Percentiles rank a stretch among this genome's conserved stretches.
Conservation (phyloP, 2,888 invertebrate species). For the Metellina segmentata region DNA sequence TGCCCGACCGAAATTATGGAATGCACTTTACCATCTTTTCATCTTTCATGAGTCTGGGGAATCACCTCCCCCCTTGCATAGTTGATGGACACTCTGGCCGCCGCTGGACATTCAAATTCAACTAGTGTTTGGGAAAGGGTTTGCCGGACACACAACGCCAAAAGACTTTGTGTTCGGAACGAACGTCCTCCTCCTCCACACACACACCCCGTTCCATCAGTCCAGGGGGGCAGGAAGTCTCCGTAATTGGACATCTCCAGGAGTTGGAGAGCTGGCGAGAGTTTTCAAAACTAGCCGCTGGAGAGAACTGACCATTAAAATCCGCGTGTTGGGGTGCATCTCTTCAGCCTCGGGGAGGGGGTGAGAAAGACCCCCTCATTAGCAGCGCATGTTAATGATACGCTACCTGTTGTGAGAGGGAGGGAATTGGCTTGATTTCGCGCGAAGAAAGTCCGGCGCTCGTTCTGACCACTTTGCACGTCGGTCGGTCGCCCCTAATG, state of each 20-base stretch:
- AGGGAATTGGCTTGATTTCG: slow-evolving; percentile 62
- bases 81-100: slow-evolving; percentile 10
- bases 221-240: background rate
- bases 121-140: background rate
- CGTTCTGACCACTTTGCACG: slow-evolving; percentile 56
- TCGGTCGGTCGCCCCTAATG: slow-evolving; percentile 37
- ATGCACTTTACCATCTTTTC: slow-evolving; percentile 21
- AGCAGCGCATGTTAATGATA: slow-evolving; percentile 51
- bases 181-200: background rate
- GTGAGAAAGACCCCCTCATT: slow-evolving; percentile 7
- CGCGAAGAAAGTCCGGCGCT: slow-evolving; percentile 45
- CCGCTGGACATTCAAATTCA: slow-evolving; percentile 49
- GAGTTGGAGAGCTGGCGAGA: slow-evolving; percentile 32
- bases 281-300: slow-evolving; percentile 59
- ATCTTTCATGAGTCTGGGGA: background rate
- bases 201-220: no score
- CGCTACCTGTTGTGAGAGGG: slow-evolving; percentile 47
- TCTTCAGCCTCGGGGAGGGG: slow-evolving; percentile 25
- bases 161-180: slow-evolving; percentile 7
- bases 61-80: slow-evolving; percentile 31
- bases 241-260: slow-evolving; percentile 69
- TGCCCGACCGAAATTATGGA: background rate
- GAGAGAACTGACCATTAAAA: slow-evolving; percentile 63
- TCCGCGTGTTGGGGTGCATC: background rate
- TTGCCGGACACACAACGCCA: slow-evolving; percentile 34